Evolutionary conservation across 1,140 invertebrate genomes (phyloP), one percentile per base, ranked within the genome.

Genomic region (Hylaeus anthracinus): DNA sequence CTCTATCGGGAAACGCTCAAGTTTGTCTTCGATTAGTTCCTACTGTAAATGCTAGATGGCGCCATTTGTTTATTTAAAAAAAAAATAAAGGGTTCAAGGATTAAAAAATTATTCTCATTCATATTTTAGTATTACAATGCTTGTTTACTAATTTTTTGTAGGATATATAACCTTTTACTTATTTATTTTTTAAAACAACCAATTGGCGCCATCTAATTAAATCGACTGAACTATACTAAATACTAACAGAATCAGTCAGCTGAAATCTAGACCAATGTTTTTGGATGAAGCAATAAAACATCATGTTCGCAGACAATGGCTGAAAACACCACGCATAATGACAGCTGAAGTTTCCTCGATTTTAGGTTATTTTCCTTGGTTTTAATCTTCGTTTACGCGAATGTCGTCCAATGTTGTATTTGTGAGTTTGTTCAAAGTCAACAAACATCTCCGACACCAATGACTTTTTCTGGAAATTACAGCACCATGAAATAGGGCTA

Each of bases 401-500:
- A 73, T 73, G 70, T 65, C 51, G 14, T 12, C 9, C n/a, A 48
- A 64, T 15, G 41, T 10, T 8, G 14, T 56, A 39, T 37, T 5
- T 8, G n/a, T 9, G 1, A 73, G 3, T 12, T 56, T 56, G 5
- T 65, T 48, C 55, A 8, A 53, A 39, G n/a, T 43, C 14, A 26
- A 41, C 37, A 48, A 39, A 74, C 26, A 10, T 53, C 5, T 6
- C 9, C 15, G 45, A 39, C 5, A 63, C 5, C 39, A 9, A 73
- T 66, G 53, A 39, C 43, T 60, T 43, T 5, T 15, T 9, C 9
- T 39, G 41, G 5, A 10, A 55, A 69, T 67, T n/a, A 0, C n/a
- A 9, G 53, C 48, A 75, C 55, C 14, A 67, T 69, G 63, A 81
- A 48, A 64, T 72, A 84, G 60, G 26, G 26, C 81, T 72, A 14